Conservation (phyloP, 2,113 vertebrate genomes). For the Caranx melampygus region DNA sequence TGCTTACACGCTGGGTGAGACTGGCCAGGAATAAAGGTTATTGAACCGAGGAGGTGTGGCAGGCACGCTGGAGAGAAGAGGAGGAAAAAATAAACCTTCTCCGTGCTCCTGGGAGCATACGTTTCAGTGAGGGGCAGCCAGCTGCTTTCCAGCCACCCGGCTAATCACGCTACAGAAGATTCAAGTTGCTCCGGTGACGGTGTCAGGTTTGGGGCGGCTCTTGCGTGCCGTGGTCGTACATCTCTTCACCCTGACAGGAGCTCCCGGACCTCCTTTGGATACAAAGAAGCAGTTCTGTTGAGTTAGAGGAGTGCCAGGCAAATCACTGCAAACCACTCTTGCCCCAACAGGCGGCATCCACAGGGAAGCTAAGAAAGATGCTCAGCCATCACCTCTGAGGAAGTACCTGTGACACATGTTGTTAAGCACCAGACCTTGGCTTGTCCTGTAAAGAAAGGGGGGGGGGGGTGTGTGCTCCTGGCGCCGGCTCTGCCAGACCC, state of each 20-base stretch:
- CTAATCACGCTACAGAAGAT: constrained; percentile 67
- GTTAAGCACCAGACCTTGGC: constrained; percentile 54
- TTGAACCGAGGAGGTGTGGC: constrained; percentile 58
- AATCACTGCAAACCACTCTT: constrained; percentile 41
- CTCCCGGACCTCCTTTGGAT: constrained; percentile 46
- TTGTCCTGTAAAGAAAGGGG: constrained; percentile 34
- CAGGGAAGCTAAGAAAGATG: constrained; percentile 52
- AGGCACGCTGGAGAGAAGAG: constrained; percentile 21
- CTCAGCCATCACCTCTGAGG: constrained; percentile 30
- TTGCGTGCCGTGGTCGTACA: background rate
- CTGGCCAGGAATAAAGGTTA: constrained; percentile 48
- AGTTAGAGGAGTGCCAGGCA: constrained; percentile 17
- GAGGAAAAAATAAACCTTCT: constrained; percentile 39
- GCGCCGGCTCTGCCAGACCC: constrained; percentile 22
- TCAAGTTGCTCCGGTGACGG: constrained; percentile 49
- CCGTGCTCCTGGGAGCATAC: constrained; percentile 55
- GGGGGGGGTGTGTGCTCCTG: constrained; percentile 9
- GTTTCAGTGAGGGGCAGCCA: constrained; percentile 57
- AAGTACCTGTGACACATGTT: constrained; percentile 69
- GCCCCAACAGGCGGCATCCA: constrained; percentile 26
- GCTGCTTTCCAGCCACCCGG: constrained; percentile 69
- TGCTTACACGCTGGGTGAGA: constrained; percentile 12
- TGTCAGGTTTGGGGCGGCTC: constrained; percentile 45
- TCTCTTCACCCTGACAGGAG: constrained; percentile 28
- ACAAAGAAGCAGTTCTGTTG: constrained; percentile 60